Evolutionary conservation across 2,888 invertebrate genomes (phyloP).

Genomic region (Mantis religiosa): DNA sequence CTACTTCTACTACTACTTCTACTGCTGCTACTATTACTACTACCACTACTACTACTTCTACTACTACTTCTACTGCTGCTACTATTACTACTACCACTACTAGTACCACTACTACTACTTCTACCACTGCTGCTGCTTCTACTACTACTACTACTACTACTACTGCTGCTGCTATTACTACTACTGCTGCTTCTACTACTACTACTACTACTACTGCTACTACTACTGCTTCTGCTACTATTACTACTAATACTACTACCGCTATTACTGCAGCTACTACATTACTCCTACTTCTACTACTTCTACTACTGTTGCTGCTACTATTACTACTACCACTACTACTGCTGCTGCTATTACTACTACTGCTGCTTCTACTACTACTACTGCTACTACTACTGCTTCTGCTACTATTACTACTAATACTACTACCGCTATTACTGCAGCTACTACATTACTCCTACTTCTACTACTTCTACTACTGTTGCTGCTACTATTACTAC

Average conservation of each 20-base stretch:
- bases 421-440: slow-evolving; percentile 8
- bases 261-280: no score
- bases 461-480: slow-evolving; percentile 46
- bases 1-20: neutral
- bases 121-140: no score
- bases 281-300: no score
- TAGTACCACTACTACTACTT: no score
- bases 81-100: no score
- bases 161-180: neutral
- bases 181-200: neutral
- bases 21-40: neutral
- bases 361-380: slow-evolving; percentile 12
- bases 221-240: neutral
- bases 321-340: neutral
- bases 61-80: neutral
- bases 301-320: no score
- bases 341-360: slow-evolving; percentile 17
- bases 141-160: no score
- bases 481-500: no score
- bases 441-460: slow-evolving; percentile 33
- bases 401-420: slow-evolving; percentile 12
- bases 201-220: neutral
- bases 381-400: slow-evolving; percentile 25
- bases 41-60: neutral
- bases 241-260: neutral